Conservation (phyloP, 2,797 vertebrate species). For the Falco cherrug region DNA sequence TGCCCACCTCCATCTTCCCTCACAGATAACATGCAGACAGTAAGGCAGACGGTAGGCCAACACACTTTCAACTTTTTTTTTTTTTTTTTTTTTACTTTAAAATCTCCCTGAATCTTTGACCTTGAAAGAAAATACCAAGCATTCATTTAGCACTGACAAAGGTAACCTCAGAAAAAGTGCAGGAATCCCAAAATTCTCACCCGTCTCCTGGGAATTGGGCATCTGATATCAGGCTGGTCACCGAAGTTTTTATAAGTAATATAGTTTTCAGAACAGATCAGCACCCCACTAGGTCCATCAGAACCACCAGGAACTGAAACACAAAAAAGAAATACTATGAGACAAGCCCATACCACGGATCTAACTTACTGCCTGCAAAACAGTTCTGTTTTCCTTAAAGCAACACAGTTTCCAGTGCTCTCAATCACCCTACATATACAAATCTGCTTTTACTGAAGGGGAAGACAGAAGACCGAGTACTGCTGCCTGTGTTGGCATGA, state of each 20-base stretch:
- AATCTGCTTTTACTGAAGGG: fast-evolving
- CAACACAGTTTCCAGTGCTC: background rate
- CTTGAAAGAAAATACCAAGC: background rate
- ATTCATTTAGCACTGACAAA: background rate
- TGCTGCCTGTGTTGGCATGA: background rate
- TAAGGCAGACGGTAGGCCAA: fast-evolving
- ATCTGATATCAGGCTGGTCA: conserved; percentile 98
- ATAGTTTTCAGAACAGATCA: conserved; percentile 99
- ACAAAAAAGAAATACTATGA: background rate
- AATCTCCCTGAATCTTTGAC: background rate
- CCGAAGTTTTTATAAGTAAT: conserved; percentile 99
- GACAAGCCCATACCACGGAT: background rate
- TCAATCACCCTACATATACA: background rate
- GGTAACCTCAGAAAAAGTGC: background rate
- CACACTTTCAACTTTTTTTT: fast-evolving
- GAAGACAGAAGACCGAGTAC: background rate
- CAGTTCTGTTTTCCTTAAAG: background rate
- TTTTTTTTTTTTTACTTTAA: background rate
- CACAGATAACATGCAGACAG: background rate
- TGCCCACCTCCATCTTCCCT: background rate
- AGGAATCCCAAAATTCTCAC: conserved; percentile 76
- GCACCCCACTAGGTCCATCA: conserved; percentile 95
- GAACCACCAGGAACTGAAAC: conserved; percentile 93
- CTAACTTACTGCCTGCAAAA: background rate
- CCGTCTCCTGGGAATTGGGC: conserved; percentile 95